phyloP scores from a whole-genome alignment of 1,140 invertebrate species.

The Hycleus cichorii region DNA sequence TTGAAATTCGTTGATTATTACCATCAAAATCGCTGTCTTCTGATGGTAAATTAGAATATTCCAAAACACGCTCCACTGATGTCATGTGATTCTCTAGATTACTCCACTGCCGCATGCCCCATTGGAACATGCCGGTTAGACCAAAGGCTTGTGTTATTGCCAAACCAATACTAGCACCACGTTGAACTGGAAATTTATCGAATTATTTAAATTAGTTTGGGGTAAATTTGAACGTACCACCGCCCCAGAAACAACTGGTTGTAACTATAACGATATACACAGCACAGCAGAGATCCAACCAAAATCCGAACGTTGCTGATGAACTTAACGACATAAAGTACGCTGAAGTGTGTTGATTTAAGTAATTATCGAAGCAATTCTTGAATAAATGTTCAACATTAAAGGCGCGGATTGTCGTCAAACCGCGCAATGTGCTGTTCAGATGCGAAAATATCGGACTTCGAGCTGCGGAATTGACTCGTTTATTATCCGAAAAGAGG shows the following conservation, averaged over 20 bases:
- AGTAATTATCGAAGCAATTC: constrained; percentile 38
- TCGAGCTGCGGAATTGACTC: constrained; percentile 54
- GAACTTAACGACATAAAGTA: constrained; percentile 58
- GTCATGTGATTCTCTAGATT: constrained; percentile 63
- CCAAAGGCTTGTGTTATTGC: constrained; percentile 50
- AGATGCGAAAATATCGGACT: constrained; percentile 84
- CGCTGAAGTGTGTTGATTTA: constrained; percentile 58
- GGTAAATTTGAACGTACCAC: neutral
- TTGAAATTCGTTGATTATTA: constrained; percentile 43
- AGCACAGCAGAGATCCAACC: constrained; percentile 70
- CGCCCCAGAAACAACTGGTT: constrained; percentile 54
- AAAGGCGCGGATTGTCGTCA: constrained; percentile 85
- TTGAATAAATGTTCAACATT: constrained; percentile 58
- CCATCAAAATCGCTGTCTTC: constrained; percentile 50
- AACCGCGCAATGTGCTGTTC: constrained; percentile 78
- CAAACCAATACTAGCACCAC: constrained; percentile 49
- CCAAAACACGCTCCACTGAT: constrained; percentile 53
- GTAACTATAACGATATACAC: constrained; percentile 64
- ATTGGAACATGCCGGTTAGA: constrained; percentile 61
- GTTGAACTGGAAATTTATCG: constrained; percentile 3
- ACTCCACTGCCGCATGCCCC: constrained; percentile 66
- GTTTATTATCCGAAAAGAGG: too few species aligned
- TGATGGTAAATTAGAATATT: constrained; percentile 32
- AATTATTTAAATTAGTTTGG: neutral
- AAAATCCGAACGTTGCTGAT: constrained; percentile 64